phyloP scores from a whole-genome alignment of 2,888 invertebrate species.

The Miltochrista miniata region DNA sequence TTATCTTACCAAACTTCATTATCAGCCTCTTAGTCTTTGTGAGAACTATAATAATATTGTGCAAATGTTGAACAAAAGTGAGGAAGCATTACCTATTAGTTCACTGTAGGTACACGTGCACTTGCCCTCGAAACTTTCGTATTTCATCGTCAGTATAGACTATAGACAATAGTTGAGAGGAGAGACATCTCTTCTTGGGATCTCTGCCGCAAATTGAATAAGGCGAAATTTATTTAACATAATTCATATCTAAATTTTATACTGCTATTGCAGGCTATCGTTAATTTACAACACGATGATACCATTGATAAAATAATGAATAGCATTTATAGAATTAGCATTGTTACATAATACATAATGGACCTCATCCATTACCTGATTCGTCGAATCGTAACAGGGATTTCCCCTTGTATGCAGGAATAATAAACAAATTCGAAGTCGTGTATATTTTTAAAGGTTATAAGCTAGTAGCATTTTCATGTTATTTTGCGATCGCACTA shows the following conservation, averaged over 20 bases:
- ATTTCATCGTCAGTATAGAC: no score
- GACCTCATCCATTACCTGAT: constrained; percentile 35
- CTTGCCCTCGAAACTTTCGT: no score
- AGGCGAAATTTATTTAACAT: no score
- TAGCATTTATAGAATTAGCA: constrained; percentile 21
- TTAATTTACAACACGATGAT: no score
- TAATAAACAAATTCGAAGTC: constrained; percentile 19
- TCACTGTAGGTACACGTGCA: no score
- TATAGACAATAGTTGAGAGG: no score
- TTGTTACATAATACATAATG: constrained; percentile 27
- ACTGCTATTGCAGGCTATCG: no score
- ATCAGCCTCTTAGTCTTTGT: constrained; percentile 10
- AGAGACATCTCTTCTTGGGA: neutral
- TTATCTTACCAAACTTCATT: constrained; percentile 1
- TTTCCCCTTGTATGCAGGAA: constrained; percentile 24
- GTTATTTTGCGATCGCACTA: constrained; percentile 5
- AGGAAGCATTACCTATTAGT: constrained; percentile 32
- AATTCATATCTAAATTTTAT: no score
- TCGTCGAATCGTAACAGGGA: constrained; percentile 28
- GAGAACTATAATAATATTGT: constrained; percentile 28
- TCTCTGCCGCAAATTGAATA: neutral
- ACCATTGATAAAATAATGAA: constrained; percentile 15
- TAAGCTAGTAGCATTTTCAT: constrained; percentile 23
- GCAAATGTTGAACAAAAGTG: constrained; percentile 47
- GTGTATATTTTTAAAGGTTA: constrained; percentile 19